Base-by-base conservation (phyloP, 2,113 vertebrate species). In the Sitta europaea region DNA sequence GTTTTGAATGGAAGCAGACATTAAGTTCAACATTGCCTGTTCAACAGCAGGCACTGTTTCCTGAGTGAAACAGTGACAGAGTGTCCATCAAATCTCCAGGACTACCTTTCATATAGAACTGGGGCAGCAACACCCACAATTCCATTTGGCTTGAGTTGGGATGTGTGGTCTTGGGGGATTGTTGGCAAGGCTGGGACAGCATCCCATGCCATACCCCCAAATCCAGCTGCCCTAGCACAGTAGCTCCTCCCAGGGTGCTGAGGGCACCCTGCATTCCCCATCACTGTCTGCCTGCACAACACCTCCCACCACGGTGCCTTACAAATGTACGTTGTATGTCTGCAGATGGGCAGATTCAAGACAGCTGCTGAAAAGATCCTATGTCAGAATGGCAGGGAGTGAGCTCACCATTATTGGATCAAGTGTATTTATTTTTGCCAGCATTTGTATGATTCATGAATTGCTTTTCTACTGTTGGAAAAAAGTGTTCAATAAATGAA, bases 371-470 rank as follows among this genome's bases (percentile, higher is more conserved):
- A 66, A 94, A 79, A 88, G 20, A 79, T 96, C 61, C 77, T 59
- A 16, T 45, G 65, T 71, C 2, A 0, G 63, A 62, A 84, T 74
- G 77, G 63, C 78, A 86, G 16, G 25, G 65, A 88, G 43, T 95
- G 88, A 97, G 55, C 50, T 94, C 91, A 86, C 86, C 29, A 75
- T 33, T 66, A 59, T 2, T 96, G 88, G 92, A 96, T 70, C 62
- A 61, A 92, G 22, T 9, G 13, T 53, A 65, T 83, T 86, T 87
- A 77, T 94, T 95, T 96, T 90, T 96, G 90, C 95, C 94, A 96
- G 36, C 8, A 48, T 92, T 95, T 92, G 12, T 80, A 61, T 94
- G 93, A 96, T 96, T 96, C 92, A 92, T 78, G 40, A 83, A 85
- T 94, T 59, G 10, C 74, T 81, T 92, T 93, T 87, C 51, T 94